Percentiles rank a stretch among this genome's conserved stretches.
These are phyloP conservation scores for Leptopilina clavipes DNA, from an alignment of 1,140 invertebrate genomes.

Conservation along the genomic window DNA sequence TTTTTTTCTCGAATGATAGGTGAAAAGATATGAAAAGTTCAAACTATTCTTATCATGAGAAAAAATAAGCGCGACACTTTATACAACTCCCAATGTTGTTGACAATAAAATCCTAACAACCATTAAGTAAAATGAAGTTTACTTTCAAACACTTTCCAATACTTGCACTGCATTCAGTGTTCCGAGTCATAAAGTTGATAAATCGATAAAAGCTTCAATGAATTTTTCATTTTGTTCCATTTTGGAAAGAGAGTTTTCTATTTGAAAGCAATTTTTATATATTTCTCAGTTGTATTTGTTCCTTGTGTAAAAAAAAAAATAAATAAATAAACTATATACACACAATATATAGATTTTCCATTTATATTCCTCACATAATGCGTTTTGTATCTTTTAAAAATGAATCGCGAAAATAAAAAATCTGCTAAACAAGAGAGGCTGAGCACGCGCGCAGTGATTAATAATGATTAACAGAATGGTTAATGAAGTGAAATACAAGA, in stretches of 20 bases:
- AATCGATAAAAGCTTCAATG: constrained; percentile 4
- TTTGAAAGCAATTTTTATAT: not conserved
- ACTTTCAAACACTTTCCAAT: not conserved
- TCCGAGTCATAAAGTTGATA: constrained; percentile 15
- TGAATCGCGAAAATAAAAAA: not conserved
- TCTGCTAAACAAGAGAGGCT: not conserved
- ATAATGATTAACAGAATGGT: constrained; percentile 3
- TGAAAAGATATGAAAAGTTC: constrained; percentile 15
- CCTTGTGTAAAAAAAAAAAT: too few species aligned
- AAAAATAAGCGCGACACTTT: not conserved
- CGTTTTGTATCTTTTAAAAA: not conserved
- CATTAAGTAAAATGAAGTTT: constrained; percentile 22
- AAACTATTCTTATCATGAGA: constrained; percentile 21
- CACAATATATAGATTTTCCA: not conserved
- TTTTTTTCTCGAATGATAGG: not conserved
- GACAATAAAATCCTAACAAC: constrained; percentile 16
- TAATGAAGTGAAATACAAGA: not conserved
- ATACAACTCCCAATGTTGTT: not conserved
- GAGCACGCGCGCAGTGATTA: not conserved
- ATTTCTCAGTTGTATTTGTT: not conserved
- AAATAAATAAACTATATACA: too few species aligned
- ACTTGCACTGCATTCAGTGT: constrained; percentile 23
- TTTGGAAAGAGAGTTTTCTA: constrained; percentile 8
- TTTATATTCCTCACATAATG: not conserved
- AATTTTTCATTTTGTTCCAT: constrained; percentile 24